Base-by-base conservation (phyloP, 2,113 vertebrate genomes). In the Rallus limicola region DNA sequence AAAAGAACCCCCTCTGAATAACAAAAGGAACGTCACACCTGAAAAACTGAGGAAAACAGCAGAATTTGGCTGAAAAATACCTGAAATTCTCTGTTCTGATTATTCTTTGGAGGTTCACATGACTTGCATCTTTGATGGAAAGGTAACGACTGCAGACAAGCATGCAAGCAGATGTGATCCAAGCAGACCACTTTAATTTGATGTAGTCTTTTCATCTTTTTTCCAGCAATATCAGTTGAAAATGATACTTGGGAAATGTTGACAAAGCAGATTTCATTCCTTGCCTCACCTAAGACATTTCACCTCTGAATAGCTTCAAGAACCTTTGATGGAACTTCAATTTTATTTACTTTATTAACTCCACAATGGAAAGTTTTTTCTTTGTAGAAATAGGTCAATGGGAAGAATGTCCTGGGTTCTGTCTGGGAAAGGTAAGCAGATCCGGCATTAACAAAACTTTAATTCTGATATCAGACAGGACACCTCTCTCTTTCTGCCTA, bases 261-360 rank as follows among this genome's bases (percentile, higher is more conserved):
- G 85, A 70, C 67, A 81, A 69, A 91, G 53, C 65, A 62, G 10
- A 25, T 83, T 96, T 83, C 52, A 26, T 55, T 94, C 78, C 82
- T 80, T 91, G 21, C 19, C 67, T 89, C 58, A 69, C 15, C 36
- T 19, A 69, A 62, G 55, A 69, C 48, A 62, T 90, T 94, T 95
- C 60, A 92, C 33, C 63, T 80, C 70, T 65, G 34, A 85, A 93
- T 24, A 87, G 52, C 78, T 86, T 76, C 72, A 56, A 19, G 36
- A 74, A 59, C 50, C 44, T 77, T 82, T 76, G 11, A 12, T 6
- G n/a, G 29, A 25, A 81, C 67, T 90, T 91, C 48, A 62, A 1
- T 69, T 97, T 93, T 92, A 60, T 29, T 67, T 86, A 60, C 34
- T 55, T 62, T 25, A 85, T 68, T 67, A 65, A 67, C 56, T 92